Evolutionary conservation across 1,140 invertebrate genomes (phyloP), one percentile per base, ranked within the genome.

Genomic region (Drosophila kohkoa): DNA sequence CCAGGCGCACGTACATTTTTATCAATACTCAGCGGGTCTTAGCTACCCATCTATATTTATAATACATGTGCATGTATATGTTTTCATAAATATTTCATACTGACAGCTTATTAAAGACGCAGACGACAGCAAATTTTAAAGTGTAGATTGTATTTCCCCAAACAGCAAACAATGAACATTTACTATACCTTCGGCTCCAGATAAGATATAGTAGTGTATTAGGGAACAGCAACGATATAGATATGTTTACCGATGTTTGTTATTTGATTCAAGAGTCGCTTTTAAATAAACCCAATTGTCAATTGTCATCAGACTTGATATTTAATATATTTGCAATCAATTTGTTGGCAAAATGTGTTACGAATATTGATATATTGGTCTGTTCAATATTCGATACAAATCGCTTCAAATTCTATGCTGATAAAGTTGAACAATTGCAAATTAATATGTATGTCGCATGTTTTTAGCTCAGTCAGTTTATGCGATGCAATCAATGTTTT

Each of bases 21-120:
- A 85, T 85, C 82, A 81, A 77, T 75, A 68, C 38, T 68, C 77
- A 32, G 52, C 59, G 45, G 68, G 67, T 35, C 66, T 79, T 75
- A 70, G 20, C 52, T 30, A 51, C 52, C 30, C 68, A 59, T 54
- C 51, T 54, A 25, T 15, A 32, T 35, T 15, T 52, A 52, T 13
- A 25, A 67, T 55, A 55, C 51, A 15, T 5, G 51, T 52, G 25
- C 20, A 25, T 20, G 10, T 25, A 48, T 11, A 41, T 2, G n/a
- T 25, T 25, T 25, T 25, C 32, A 41, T 57, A 41, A 57, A 41
- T 52, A 41, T 45, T 43, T 25, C 8, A 25, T 1, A 20, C 51
- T 66, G 64, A 55, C 51, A 66, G 41, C 35, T 54, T 48, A 45
- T 65, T 11, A 45, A 65, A 65, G n/a, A 28, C 20, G 16, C 11